A percentile compares a stretch with the other conserved stretches of the same genome.
phyloP scores from a whole-genome alignment of 2,888 invertebrate genomes.

The Polylopha cassiicola region DNA sequence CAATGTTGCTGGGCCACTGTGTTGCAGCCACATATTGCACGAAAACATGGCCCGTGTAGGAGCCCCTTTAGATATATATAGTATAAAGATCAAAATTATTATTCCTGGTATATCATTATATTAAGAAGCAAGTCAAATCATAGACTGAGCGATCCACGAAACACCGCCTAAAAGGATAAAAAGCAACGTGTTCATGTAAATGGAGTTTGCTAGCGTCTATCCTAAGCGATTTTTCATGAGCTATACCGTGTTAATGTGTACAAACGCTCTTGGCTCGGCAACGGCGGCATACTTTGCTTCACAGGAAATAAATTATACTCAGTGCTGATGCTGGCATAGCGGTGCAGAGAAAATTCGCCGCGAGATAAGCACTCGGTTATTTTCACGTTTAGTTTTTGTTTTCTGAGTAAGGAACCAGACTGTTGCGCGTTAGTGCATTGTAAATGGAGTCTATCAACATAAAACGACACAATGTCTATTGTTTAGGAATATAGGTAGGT shows the following conservation, averaged over 20 bases:
- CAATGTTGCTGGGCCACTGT: too few species aligned
- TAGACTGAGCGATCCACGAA: conserved; percentile 21
- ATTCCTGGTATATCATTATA: too few species aligned
- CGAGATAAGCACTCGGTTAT: conserved; percentile 53
- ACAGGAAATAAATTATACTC: conserved; percentile 71
- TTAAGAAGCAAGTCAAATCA: too few species aligned
- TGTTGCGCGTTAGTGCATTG: conserved; percentile 13
- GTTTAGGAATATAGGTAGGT: too few species aligned
- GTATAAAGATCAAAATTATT: too few species aligned
- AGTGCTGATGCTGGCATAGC: conserved; percentile 42
- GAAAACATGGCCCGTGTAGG: too few species aligned
- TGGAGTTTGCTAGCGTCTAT: conserved; percentile 46
- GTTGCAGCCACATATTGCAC: too few species aligned
- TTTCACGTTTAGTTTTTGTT: conserved; percentile 39
- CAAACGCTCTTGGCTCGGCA: conserved; percentile 61
- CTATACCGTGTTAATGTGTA: conserved; percentile 71
- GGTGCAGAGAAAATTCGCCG: conserved; percentile 47
- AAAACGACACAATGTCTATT: conserved; percentile 8
- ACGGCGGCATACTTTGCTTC: conserved; percentile 65
- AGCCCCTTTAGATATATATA: too few species aligned
- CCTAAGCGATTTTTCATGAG: conserved; percentile 76
- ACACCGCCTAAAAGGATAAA: conserved; percentile 28
- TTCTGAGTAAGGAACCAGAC: conserved; percentile 6
- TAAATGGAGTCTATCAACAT: conserved; percentile 9
- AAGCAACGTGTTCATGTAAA: conserved; percentile 39